phyloP scores from a whole-genome alignment of 2,797 vertebrate species.

The Neosalanx taihuensis region DNA sequence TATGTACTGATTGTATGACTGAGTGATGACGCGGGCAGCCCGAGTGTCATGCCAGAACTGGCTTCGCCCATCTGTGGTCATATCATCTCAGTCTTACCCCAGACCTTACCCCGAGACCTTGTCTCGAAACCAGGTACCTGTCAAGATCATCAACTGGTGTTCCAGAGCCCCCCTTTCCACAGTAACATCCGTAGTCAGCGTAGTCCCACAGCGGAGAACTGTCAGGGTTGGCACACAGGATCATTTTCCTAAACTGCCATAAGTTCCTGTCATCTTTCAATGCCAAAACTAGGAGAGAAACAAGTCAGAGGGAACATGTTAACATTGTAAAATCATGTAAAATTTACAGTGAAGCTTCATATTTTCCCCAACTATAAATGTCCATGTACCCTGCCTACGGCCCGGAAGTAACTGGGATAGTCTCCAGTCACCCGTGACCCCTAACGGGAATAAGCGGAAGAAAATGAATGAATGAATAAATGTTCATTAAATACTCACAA shows the following conservation, averaged over 20 bases:
- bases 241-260: conserved; percentile 62
- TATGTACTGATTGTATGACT: too few species aligned
- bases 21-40: too few species aligned
- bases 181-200: conserved; percentile 68
- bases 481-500: conserved; percentile 29
- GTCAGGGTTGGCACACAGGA: conserved; percentile 58
- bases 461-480: too few species aligned
- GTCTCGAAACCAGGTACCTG: conserved; percentile 40
- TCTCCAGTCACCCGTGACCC: too few species aligned
- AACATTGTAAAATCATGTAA: not conserved
- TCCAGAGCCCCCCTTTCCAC: conserved; percentile 64
- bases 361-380: too few species aligned
- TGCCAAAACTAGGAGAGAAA: not conserved
- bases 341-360: too few species aligned
- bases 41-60: too few species aligned
- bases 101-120: not conserved
- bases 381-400: not conserved
- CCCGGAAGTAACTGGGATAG: too few species aligned
- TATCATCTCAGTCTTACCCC: not conserved
- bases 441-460: too few species aligned
- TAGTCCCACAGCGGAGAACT: conserved; percentile 61
- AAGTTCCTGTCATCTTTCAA: conserved; percentile 37
- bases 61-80: too few species aligned
- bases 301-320: not conserved
- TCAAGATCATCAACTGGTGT: conserved; percentile 61